Base-by-base conservation (phyloP, 2,113 vertebrate genomes). In the Syngnathus typhle region DNA sequence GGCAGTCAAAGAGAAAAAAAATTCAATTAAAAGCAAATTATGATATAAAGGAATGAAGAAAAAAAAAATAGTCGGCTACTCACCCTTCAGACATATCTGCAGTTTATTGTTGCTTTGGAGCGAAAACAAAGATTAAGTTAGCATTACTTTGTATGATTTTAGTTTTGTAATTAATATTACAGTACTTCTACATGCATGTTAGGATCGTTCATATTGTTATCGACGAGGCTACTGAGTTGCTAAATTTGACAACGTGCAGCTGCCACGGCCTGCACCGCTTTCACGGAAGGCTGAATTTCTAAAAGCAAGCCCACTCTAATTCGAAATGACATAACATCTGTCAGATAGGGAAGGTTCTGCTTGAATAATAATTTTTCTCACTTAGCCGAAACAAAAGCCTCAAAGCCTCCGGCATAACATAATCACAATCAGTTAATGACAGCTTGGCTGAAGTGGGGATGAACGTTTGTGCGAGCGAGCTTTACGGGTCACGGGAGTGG, bases 31-130 rank as follows among this genome's bases (percentile, higher is more conserved):
- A 23, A 5, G 55, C 18, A 21, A 0, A 56, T 36, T 6, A 2
- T 46, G 2, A 46, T 23, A 12, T 64, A 1, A 2, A 55, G 7
- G 2, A 59, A 21, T n/a, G 27, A 41, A 12, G 10, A 1, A 41
- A 8, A 6, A 61, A 39, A 18, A 32, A 8, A 38, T 7, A 12
- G 60, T 27, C 27, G 2, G 27, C 27, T 70, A 86, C 87, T 89
- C 78, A 91, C 90, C 88, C 89, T 67, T 91, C 89, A 88, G 90
- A 90, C 91, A 92, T 92, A 61, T 38, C 64, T 80, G 62, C 69
- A 76, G 59, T 18, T 74, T 74, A 55, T 38, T 15, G 38, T 52
- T n/a, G 68, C 83, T 88, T 52, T 49, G 54, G 41, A 71, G 67
- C 54, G 55, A 43, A 78, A 77, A 69, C 43, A 70, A 52, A 6